phyloP scores from a whole-genome alignment of 2,113 vertebrate genomes.

The Scartelaos histophorus region DNA sequence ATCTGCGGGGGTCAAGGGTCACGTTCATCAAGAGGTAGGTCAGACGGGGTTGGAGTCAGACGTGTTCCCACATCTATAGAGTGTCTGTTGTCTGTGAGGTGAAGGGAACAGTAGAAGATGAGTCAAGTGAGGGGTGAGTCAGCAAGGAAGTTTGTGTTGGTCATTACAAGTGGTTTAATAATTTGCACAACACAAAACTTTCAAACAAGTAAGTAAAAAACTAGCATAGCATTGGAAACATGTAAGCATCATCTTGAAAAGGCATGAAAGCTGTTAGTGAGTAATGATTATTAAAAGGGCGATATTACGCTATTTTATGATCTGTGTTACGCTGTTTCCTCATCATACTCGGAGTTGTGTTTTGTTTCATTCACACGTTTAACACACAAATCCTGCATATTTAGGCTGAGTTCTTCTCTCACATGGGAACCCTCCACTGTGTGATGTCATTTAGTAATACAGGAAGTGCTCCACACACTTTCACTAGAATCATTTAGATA shows the following conservation, averaged over 20 bases:
- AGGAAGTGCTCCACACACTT: too few relatives aligned
- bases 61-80: constrained; percentile 37
- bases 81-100: constrained; percentile 22
- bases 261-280: background rate
- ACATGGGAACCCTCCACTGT: too few relatives aligned
- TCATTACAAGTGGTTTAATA: too few relatives aligned
- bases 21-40: constrained; percentile 72
- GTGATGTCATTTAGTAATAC: too few relatives aligned
- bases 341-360: too few relatives aligned
- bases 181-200: background rate
- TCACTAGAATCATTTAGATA: too few relatives aligned
- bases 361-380: too few relatives aligned
- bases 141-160: background rate
- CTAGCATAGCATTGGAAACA: background rate
- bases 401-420: too few relatives aligned
- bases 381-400: too few relatives aligned
- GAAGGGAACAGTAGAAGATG: constrained; percentile 12
- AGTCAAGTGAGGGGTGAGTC: background rate
- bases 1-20: constrained; percentile 43
- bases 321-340: too few relatives aligned
- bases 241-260: background rate
- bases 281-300: too few relatives aligned
- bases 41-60: constrained; percentile 59
- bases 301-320: too few relatives aligned
- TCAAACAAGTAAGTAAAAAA: background rate